phyloP scores from a whole-genome alignment of 64 coral and sea anemone species.

The Trachythela sp. region DNA sequence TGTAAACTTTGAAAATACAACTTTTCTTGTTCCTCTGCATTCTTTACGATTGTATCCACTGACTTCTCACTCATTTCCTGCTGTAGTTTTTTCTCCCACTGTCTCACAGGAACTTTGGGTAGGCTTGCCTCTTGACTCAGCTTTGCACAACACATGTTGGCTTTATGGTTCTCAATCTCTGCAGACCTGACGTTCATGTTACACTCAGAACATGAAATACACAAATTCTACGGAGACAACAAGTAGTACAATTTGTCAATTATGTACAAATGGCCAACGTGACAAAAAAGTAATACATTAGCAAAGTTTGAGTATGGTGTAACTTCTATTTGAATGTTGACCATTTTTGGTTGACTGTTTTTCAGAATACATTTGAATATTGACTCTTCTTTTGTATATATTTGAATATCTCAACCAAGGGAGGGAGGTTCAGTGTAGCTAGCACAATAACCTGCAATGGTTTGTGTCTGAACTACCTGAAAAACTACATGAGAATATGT shows the following conservation, averaged over 20 bases:
- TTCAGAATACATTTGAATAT: too few relatives aligned
- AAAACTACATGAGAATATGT: too few relatives aligned
- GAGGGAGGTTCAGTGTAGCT: too few relatives aligned
- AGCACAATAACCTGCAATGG: too few relatives aligned
- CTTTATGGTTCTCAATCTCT: constrained; percentile 62
- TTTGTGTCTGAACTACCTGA: too few relatives aligned
- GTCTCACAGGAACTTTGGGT: constrained; percentile 70
- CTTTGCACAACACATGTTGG: constrained; percentile 59
- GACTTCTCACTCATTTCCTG: constrained; percentile 76
- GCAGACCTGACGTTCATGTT: constrained; percentile 48
- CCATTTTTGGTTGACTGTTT: too few relatives aligned
- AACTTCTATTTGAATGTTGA: too few relatives aligned
- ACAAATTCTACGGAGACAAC: constrained; percentile 20
- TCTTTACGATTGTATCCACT: constrained; percentile 45
- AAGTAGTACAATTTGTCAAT: background rate
- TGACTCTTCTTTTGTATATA: too few relatives aligned
- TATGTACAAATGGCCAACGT: too few relatives aligned
- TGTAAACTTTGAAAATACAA: constrained; percentile 64
- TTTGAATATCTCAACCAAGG: too few relatives aligned
- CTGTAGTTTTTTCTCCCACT: constrained; percentile 73
- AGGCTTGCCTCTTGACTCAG: constrained; percentile 15
- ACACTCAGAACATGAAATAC: constrained; percentile 65
- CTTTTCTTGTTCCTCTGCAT: constrained; percentile 47
- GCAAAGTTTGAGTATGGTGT: too few relatives aligned
- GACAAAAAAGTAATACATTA: too few relatives aligned